Conservation (phyloP, 2,797 vertebrate genomes). For the Ciconia nigra region DNA sequence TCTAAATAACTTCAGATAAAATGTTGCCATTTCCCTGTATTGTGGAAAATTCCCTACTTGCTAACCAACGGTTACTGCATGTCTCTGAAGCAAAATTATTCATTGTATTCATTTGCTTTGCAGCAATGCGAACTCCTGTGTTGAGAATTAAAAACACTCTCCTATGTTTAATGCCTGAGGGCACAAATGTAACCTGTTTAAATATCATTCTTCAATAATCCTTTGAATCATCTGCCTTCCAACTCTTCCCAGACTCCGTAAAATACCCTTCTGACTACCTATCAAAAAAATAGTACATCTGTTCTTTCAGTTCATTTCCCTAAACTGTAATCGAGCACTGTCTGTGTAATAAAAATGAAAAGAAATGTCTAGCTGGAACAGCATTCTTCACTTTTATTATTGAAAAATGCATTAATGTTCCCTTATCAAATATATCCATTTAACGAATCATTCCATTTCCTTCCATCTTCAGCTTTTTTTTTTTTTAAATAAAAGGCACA, state of each 20-base stretch:
- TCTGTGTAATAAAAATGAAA: constrained; percentile 28
- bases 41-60: neutral
- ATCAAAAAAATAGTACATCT: constrained; percentile 26
- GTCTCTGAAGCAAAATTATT: constrained; percentile 8
- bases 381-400: constrained; percentile 36
- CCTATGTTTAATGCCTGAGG: neutral
- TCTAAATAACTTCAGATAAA: neutral
- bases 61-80: neutral
- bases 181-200: constrained; percentile 47
- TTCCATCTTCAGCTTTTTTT: neutral
- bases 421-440: constrained; percentile 28
- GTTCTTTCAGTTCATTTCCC: constrained; percentile 51
- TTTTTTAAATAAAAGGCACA: neutral
- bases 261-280: constrained; percentile 29
- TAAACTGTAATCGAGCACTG: constrained; percentile 32
- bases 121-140: neutral
- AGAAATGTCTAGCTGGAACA: constrained; percentile 1
- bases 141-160: constrained; percentile 14
- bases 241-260: neutral
- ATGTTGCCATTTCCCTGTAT: neutral
- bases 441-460: neutral
- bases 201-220: constrained; percentile 43
- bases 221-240: constrained; percentile 42
- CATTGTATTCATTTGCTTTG: constrained; percentile 34
- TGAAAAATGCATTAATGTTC: constrained; percentile 29